A percentile compares a stretch with the other conserved stretches of the same genome.
phyloP scores from a whole-genome alignment of 2,888 invertebrate species.

The Machimus atricapillus region DNA sequence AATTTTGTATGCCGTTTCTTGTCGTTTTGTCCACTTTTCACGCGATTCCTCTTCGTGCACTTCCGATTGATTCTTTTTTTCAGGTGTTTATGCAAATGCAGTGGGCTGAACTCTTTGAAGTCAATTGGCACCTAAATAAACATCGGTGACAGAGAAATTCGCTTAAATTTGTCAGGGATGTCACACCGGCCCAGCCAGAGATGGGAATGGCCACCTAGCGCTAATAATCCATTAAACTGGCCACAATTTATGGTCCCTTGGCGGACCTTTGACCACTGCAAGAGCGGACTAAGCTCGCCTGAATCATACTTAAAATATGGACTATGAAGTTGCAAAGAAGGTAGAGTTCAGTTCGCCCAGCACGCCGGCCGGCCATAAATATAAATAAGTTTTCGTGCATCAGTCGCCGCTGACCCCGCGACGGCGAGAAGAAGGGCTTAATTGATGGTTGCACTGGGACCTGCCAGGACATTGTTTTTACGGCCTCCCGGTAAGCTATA shows the following conservation, averaged over 20 bases:
- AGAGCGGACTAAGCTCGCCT: not conserved
- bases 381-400: slow-evolving; percentile 1
- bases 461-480: slow-evolving; percentile 30
- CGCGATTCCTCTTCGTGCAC: not conserved
- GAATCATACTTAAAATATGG: slow-evolving; percentile 25
- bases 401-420: not conserved
- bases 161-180: slow-evolving; percentile 46
- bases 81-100: slow-evolving; percentile 47
- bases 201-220: slow-evolving; percentile 43
- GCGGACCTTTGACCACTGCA: slow-evolving; percentile 42
- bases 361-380: not conserved
- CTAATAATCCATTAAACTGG: slow-evolving; percentile 46
- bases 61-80: slow-evolving; percentile 43
- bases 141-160: slow-evolving; percentile 46
- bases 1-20: not conserved
- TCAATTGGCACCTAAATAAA: slow-evolving; percentile 46
- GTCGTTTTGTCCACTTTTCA: not conserved
- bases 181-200: slow-evolving; percentile 24
- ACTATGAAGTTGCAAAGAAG: slow-evolving; percentile 3
- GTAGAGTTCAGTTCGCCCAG: not conserved
- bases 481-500: not conserved
- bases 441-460: slow-evolving; percentile 10
- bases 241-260: slow-evolving; percentile 44
- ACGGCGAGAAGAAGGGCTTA: not conserved
- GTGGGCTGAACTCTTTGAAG: slow-evolving; percentile 40